phyloP scores from a whole-genome alignment of 2,113 vertebrate species.

The Alectura lathami region DNA sequence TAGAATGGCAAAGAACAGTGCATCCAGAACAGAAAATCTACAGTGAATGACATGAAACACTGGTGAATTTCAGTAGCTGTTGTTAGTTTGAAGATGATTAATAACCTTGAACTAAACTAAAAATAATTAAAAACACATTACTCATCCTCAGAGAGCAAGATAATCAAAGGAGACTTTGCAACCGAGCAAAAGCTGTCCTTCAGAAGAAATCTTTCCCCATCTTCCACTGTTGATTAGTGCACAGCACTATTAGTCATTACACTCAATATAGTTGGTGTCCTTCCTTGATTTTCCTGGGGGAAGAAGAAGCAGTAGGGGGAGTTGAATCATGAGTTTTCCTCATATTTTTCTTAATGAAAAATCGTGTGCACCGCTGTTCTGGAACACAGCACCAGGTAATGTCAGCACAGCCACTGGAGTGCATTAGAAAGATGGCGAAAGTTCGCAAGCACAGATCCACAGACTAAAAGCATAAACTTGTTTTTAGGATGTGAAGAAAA shows the following conservation, averaged over 20 bases:
- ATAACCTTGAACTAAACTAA: constrained; percentile 33
- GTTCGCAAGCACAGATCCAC: neutral
- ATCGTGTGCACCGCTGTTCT: neutral
- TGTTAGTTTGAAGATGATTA: neutral
- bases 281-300: constrained; percentile 47
- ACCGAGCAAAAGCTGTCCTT: constrained; percentile 60
- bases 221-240: constrained; percentile 10
- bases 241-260: constrained; percentile 29
- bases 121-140: constrained; percentile 56
- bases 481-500: neutral
- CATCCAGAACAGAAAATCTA: neutral
- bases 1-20: neutral
- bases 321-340: constrained; percentile 67
- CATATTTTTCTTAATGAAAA: constrained; percentile 39
- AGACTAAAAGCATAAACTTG: neutral
- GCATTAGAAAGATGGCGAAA: neutral
- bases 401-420: neutral
- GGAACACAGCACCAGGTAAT: neutral
- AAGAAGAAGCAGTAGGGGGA: constrained; percentile 15
- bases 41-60: neutral
- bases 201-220: constrained; percentile 6
- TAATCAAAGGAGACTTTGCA: constrained; percentile 46
- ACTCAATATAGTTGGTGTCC: neutral
- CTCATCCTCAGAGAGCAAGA: constrained; percentile 45
- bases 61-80: neutral